Base-by-base conservation (phyloP, 2,888 invertebrate genomes). In the Isotomurus palustris region DNA sequence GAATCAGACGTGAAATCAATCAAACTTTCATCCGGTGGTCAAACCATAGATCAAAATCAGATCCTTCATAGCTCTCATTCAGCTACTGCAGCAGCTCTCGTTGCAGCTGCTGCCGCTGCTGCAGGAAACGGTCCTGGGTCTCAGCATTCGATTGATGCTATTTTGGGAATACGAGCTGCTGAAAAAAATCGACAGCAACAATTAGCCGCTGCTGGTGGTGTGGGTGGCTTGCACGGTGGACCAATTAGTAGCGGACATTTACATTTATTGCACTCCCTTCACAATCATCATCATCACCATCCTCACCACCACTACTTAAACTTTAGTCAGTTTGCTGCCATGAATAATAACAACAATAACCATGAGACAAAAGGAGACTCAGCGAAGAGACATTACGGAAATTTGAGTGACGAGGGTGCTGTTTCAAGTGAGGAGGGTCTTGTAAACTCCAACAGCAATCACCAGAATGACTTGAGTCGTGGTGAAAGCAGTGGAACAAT, bases 131-230 rank as follows among this genome's bases (percentile, higher is more conserved):
- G n/a, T n/a, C n/a, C n/a, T n/a, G n/a, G n/a, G n/a, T n/a, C n/a
- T n/a, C 45, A 50, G 12, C 67, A 68, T 47, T 66, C 68, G 12
- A 70, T 70, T 35, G 70, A 70, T 52, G 68, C 70, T 17, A 70
- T 70, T 60, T 49, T 69, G 28, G 70, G 70, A 44, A 50, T 70
- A 12, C 60, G 60, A 36, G 64, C 60, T 10, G 50, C 49, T 10
- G 53, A 43, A 19, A n/a, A n/a, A n/a, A n/a, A n/a, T n/a, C n/a
- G n/a, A n/a, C n/a, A n/a, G 25, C 6, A 19, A 22, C n/a, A n/a
- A n/a, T n/a, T n/a, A 40, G 40, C 40, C 17, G 24, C 22, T 21
- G 3, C 19, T 10, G 41, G 47, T 2, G 12, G 27, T n/a, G 21
- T 12, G 14, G 32, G 17, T n/a, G 35, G 35, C 3, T n/a, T 24